Percentiles rank a stretch among this genome's conserved stretches.
Evolutionary conservation across 2,888 invertebrate species (phyloP).

Genomic region (Trisateles emortualis): DNA sequence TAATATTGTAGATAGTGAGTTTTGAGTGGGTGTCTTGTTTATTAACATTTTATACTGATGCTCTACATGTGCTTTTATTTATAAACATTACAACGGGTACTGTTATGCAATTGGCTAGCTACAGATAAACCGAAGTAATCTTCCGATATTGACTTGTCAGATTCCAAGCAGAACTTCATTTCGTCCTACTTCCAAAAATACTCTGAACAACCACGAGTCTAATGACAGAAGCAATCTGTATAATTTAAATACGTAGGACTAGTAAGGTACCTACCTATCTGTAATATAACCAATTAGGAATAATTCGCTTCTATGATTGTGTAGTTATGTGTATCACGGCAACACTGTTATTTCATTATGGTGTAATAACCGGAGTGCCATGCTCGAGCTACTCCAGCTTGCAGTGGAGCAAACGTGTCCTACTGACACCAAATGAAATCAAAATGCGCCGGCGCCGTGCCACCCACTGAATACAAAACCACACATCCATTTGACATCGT

Average conservation of each 20-base stretch:
- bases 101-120: slow-evolving; percentile 1
- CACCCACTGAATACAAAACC: slow-evolving; percentile 64
- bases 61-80: slow-evolving; percentile 1
- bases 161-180: slow-evolving; percentile 56
- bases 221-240: slow-evolving; percentile 54
- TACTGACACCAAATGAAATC: slow-evolving; percentile 79
- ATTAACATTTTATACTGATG: neutral
- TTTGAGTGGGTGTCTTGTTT: neutral
- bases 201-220: slow-evolving; percentile 47
- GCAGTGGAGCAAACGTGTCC: slow-evolving; percentile 69
- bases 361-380: slow-evolving; percentile 52
- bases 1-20: no score
- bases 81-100: slow-evolving; percentile 2
- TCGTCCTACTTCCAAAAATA: slow-evolving; percentile 65
- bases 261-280: no score
- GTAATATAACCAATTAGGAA: slow-evolving; percentile 26
- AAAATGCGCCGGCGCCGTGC: slow-evolving; percentile 66
- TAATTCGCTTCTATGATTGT: slow-evolving; percentile 21
- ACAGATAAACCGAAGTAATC: slow-evolving; percentile 2
- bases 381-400: slow-evolving; percentile 54
- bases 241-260: slow-evolving; percentile 51
- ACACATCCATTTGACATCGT: slow-evolving; percentile 56
- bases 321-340: slow-evolving; percentile 43
- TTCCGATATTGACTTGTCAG: slow-evolving; percentile 29
- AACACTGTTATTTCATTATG: slow-evolving; percentile 63